These are phyloP conservation scores for Cremastobaeus sp. DNA, from an alignment of 2,888 invertebrate species.

Conservation along the genomic window DNA sequence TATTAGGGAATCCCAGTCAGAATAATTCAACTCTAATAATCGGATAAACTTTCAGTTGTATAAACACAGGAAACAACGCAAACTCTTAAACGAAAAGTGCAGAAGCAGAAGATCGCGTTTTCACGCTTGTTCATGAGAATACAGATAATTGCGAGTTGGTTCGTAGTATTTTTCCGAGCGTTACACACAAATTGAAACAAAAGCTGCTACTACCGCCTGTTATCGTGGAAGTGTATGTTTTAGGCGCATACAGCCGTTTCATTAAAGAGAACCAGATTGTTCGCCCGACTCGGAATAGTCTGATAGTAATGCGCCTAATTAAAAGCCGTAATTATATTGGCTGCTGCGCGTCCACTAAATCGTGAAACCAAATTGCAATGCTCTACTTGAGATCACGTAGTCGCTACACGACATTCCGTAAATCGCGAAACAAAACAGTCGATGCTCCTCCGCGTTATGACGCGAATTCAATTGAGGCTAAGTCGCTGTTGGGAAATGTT, in stretches of 20 bases:
- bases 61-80: too few species aligned
- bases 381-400: slow-evolving; percentile 44
- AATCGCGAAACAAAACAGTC: slow-evolving; percentile 33
- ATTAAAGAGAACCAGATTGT: slow-evolving; percentile 63
- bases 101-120: slow-evolving; percentile 32
- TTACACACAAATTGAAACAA: slow-evolving; percentile 54
- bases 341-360: slow-evolving; percentile 38
- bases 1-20: too few species aligned
- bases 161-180: slow-evolving; percentile 34
- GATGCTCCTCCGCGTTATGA: slow-evolving; percentile 22
- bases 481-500: slow-evolving; percentile 1
- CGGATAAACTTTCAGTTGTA: too few species aligned
- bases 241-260: slow-evolving; percentile 56
- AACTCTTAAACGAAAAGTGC: slow-evolving; percentile 20
- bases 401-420: slow-evolving; percentile 21
- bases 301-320: slow-evolving; percentile 62
- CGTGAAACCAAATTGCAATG: slow-evolving; percentile 20
- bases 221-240: slow-evolving; percentile 45
- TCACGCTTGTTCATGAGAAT: slow-evolving; percentile 47
- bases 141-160: slow-evolving; percentile 46
- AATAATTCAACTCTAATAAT: too few species aligned
- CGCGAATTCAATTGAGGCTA: slow-evolving; percentile 21
- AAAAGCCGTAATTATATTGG: slow-evolving; percentile 60
- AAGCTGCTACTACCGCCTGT: slow-evolving; percentile 42
- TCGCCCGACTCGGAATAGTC: slow-evolving; percentile 54